Evolutionary conservation across 2,888 invertebrate species (phyloP).

Genomic region (Phania funesta): DNA sequence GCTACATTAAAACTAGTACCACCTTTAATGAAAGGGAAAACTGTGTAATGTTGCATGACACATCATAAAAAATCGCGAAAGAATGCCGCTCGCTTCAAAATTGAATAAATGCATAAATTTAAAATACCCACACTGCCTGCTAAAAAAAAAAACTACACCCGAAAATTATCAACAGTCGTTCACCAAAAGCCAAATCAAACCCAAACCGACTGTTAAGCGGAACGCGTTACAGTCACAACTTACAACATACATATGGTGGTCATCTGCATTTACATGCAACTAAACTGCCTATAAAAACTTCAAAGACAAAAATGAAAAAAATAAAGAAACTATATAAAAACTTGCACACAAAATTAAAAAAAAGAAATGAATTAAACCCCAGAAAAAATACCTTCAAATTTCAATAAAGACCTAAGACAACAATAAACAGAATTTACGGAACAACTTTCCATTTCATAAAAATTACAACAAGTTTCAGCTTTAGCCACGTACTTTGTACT

Average conservation of each 20-base stretch:
- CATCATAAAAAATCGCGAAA: conserved; percentile 38
- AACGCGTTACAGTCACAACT: conserved; percentile 49
- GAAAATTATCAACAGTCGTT: conserved; percentile 3
- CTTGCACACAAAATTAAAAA: neutral
- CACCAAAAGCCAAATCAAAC: conserved; percentile 7
- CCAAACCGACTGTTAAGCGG: conserved; percentile 46
- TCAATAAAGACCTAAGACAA: conserved; percentile 46
- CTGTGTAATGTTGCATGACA: conserved; percentile 56
- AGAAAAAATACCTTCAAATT: conserved; percentile 27
- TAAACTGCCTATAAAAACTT: conserved; percentile 11
- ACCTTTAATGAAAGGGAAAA: conserved; percentile 52
- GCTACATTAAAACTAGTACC: conserved; percentile 10
- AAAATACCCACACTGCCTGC: conserved; percentile 60
- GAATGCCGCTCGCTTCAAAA: conserved; percentile 51
- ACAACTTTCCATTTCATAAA: conserved; percentile 66
- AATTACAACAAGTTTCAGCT: conserved; percentile 26
- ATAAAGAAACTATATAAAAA: neutral
- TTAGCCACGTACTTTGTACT: neutral
- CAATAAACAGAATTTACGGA: conserved; percentile 53
- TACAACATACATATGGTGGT: neutral
- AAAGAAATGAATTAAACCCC: conserved; percentile 45
- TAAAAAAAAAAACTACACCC: conserved; percentile 27
- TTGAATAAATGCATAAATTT: conserved; percentile 61
- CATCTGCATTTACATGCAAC: conserved; percentile 6
- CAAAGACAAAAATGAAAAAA: conserved; percentile 13